Evolutionary conservation across 2,797 vertebrate species (phyloP), one percentile per base, ranked within the genome.

Genomic region (Atherinosoma microstoma): DNA sequence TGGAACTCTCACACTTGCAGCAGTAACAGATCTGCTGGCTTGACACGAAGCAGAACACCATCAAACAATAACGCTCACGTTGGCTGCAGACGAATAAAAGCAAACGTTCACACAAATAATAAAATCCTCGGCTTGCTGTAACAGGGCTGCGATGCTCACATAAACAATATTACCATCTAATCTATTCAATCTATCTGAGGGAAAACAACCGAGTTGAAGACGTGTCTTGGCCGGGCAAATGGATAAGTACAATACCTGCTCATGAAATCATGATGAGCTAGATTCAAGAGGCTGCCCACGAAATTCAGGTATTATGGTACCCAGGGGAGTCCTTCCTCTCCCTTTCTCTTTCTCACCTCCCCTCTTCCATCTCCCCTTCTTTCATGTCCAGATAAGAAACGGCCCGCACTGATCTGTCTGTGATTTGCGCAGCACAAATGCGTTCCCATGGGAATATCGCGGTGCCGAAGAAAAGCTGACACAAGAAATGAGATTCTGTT

Each of bases 371-470:
- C 84, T 84, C 67, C 80, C 73, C 66, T 38, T 83, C 86, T 88
- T 92, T 91, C 88, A 89, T 88, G 91, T 90, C 87, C 91, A 92
- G 93, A 93, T 92, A 92, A 93, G 89, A 91, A 87, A 78, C 79
- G 49, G 84, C 88, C 87, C 64, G 76, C 88, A 89, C 91, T 90
- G 92, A 93, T 94, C 86, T 54, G 83, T 78, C 86, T 89, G 80
- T 88, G 92, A 93, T 93, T 92, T 58, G 81, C 79, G 30, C 86
- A 90, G 92, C 89, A 93, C 84, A 91, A 91, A 90, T 56, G 68
- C 22, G 60, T 92, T 91, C 93, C 88, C 92, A 86, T 92, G 89
- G 87, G 90, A 92, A 92, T 90, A 89, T 75, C 84, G 66, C 58
- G 2, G 80, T 32, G 81, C 22, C 30, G 85, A 84, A 88, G 91